Base-by-base conservation (phyloP, 2,113 vertebrate genomes). In the Picathartes gymnocephalus region DNA sequence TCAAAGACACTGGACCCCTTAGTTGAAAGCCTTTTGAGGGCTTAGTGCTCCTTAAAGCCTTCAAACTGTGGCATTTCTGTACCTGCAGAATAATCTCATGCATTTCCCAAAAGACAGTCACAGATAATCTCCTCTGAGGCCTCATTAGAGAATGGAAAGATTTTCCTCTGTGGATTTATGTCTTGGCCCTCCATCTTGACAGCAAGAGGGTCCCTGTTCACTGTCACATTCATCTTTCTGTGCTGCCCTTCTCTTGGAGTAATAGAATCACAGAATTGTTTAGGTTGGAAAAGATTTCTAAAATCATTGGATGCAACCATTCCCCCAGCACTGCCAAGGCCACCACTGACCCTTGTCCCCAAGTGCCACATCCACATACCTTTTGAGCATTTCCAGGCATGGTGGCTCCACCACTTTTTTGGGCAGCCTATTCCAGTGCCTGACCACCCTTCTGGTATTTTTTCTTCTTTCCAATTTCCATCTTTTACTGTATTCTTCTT, bases 111-210 rank as follows among this genome's bases (percentile, higher is more conserved):
- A 69, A 35, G 83, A 13, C n/a, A 62, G 37, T 33, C 65, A 18
- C 40, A 84, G 40, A 14, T 71, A 6, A 64, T 85, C 40, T 95
- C 91, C 93, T 91, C 91, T 77, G 94, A 87, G 91, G 47, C 77
- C 81, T 93, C 89, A 92, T 95, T 95, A 95, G 83, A 76, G 87
- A 65, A 79, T 51, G 83, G 14, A 60, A 25, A 90, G 80, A 44
- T 77, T 61, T 71, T 74, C 33, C 69, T 81, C 51, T 28, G 16
- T 85, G 76, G n/a, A 18, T 22, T 71, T 62, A 10, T 0, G 8
- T 56, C 74, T 71, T 45, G 24, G 42, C 39, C 35, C 28, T 58
- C 20, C 60, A 48, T 76, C 40, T 73, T 45, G 48, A 53, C 57
- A 92, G 44, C 30, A 65, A 22, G 53, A 31, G 18, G 13, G 11